Base-by-base conservation (phyloP, 2,888 invertebrate species). In the Drosophila meridiana region DNA sequence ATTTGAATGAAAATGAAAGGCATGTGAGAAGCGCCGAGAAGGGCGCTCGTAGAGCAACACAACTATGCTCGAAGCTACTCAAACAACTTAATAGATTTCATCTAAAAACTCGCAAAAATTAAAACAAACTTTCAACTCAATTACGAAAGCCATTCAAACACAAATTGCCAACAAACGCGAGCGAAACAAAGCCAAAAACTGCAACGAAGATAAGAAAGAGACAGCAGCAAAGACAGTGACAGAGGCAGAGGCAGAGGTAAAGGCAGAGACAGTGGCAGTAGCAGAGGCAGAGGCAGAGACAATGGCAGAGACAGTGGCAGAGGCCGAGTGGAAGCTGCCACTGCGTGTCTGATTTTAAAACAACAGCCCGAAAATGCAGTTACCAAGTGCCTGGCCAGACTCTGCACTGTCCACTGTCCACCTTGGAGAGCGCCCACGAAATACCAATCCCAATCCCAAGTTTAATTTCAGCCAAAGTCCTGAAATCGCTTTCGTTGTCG, bases 81-180 rank as follows among this genome's bases (percentile, higher is more conserved):
- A 5, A 58, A 43, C n/a, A 30, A 34, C 26, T 14, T 42, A n/a
- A 11, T 8, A 11, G 78, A 74, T 43, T 57, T 26, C 45, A 53
- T 36, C 2, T 28, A 26, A 57, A 47, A 57, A 53, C 40, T 34
- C 4, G n/a, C 5, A 32, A 73, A 74, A 74, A 73, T 75, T 69
- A 76, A 72, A 84, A 70, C 71, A 69, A 83, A 83, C 79, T 85
- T 73, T 87, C 72, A 80, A 82, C 75, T 87, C 80, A 74, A 80
- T 84, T 77, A 87, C 75, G 69, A 80, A 66, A 66, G 68, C 73
- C 58, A 84, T 82, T 84, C 53, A 82, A 87, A 89, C 50, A 66
- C 62, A 73, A 87, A 82, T 75, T 76, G 67, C 63, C 53, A 62
- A 67, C 73, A 50, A 68, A 62, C 45, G 50, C 57, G 20, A 42